These are phyloP conservation scores for Sycophila texana DNA, from an alignment of 2,888 invertebrate species.

Conservation along the genomic window DNA sequence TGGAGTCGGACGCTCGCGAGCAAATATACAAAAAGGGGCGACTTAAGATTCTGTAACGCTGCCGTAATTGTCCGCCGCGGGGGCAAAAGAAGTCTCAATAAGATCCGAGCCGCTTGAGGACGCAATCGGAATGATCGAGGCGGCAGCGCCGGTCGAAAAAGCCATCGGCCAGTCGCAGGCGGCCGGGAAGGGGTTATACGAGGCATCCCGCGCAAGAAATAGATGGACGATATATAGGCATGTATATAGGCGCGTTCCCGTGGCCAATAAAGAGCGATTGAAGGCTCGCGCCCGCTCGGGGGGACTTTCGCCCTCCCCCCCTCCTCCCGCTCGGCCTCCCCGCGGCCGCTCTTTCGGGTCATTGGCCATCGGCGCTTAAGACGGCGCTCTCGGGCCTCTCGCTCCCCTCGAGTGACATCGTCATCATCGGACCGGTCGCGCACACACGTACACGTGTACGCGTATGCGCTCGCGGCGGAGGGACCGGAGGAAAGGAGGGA, in stretches of 20 bases:
- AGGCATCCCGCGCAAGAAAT: slow-evolving; percentile 5
- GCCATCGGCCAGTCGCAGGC: neutral
- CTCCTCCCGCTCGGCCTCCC: neutral
- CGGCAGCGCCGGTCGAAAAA: neutral
- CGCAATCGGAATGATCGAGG: neutral
- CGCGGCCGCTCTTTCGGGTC: slow-evolving; percentile 31
- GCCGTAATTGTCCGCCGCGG: neutral
- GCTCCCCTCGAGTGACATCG: slow-evolving; percentile 52
- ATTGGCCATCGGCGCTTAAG: slow-evolving; percentile 48
- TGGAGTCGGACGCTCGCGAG: too few relatives aligned
- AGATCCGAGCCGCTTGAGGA: too few relatives aligned
- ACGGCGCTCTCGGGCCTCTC: slow-evolving; percentile 17
- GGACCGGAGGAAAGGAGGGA: slow-evolving; percentile 40
- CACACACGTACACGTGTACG: slow-evolving; percentile 3
- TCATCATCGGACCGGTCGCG: slow-evolving; percentile 51
- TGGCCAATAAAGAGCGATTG: slow-evolving; percentile 30
- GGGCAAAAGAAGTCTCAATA: too few relatives aligned
- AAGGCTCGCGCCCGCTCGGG: slow-evolving; percentile 7
- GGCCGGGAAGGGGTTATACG: neutral
- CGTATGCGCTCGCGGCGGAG: slow-evolving; percentile 43
- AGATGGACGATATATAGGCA: slow-evolving; percentile 11
- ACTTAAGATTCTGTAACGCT: too few relatives aligned
- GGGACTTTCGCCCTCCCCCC: slow-evolving; percentile 18
- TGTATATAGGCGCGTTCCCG: neutral
- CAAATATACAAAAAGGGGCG: too few relatives aligned